phyloP scores from a whole-genome alignment of 2,888 invertebrate species.

The Diarsia dahlii region DNA sequence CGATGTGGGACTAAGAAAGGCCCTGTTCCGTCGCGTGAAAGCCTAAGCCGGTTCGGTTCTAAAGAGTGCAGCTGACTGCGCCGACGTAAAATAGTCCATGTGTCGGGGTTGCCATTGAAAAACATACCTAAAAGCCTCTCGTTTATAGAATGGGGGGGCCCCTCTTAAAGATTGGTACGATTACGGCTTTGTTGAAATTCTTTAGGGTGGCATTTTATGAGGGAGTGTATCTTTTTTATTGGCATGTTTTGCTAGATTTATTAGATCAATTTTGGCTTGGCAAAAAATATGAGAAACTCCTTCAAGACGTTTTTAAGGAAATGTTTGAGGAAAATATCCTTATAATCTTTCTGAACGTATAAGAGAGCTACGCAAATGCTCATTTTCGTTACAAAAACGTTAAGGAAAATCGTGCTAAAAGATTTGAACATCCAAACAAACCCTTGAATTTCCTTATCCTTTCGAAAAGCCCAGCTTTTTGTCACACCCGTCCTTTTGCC shows the following conservation, averaged over 20 bases:
- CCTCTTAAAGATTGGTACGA: conserved; percentile 59
- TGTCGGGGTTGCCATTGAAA: conserved; percentile 74
- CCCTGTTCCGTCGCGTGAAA: conserved; percentile 80
- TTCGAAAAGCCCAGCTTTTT: conserved; percentile 24
- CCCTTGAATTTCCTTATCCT: conserved; percentile 33
- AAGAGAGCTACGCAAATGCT: not conserved
- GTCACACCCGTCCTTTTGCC: conserved; percentile 31
- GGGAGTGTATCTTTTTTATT: conserved; percentile 30
- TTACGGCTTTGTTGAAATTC: conserved; percentile 59
- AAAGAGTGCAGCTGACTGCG: conserved; percentile 71
- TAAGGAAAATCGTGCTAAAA: conserved; percentile 14
- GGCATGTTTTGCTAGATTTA: conserved; percentile 23
- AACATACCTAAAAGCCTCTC: conserved; percentile 71
- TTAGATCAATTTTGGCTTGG: not conserved
- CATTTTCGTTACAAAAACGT: not conserved
- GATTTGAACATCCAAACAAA: conserved; percentile 15
- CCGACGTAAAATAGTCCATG: conserved; percentile 73
- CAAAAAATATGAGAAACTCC: not conserved
- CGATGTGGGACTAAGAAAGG: conserved; percentile 77
- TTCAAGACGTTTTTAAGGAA: not conserved
- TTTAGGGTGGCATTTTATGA: conserved; percentile 46
- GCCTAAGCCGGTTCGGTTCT: conserved; percentile 79
- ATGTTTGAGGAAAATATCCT: not conserved
- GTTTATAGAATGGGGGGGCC: conserved; percentile 66
- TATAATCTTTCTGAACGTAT: not conserved